phyloP scores from a whole-genome alignment of 2,888 invertebrate genomes.

The Neuroscelio doddi region DNA sequence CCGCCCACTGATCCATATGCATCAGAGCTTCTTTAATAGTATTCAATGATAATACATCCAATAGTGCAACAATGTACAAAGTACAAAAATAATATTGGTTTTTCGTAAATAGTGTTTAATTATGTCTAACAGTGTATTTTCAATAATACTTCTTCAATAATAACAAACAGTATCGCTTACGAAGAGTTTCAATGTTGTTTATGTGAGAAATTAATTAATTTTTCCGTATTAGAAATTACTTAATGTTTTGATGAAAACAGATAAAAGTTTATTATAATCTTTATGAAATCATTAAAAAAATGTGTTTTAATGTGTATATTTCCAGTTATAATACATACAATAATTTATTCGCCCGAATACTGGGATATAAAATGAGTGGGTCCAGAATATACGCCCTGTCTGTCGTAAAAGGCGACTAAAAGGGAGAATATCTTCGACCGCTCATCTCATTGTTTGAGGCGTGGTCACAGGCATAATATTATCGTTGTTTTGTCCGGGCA shows the following conservation, averaged over 20 bases:
- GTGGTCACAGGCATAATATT: slow-evolving; percentile 42
- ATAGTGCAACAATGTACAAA: too few species aligned
- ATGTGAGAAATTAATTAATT: too few species aligned
- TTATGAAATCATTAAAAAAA: slow-evolving; percentile 17
- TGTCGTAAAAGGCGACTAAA: slow-evolving; percentile 45
- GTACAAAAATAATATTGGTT: too few species aligned
- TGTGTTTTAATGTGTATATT: slow-evolving; percentile 36
- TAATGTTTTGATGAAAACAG: not conserved
- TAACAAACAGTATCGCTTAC: too few species aligned
- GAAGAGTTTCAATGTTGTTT: too few species aligned
- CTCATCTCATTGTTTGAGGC: slow-evolving; percentile 43
- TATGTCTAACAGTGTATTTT: too few species aligned
- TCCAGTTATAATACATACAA: slow-evolving; percentile 40
- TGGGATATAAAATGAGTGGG: slow-evolving; percentile 39
- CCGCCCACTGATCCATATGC: too few species aligned
- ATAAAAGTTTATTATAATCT: not conserved
- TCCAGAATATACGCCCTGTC: slow-evolving; percentile 42
- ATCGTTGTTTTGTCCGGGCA: slow-evolving; percentile 32
- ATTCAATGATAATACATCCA: too few species aligned
- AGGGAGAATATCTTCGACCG: slow-evolving; percentile 45
- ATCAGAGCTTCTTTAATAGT: too few species aligned
- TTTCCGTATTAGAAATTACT: too few species aligned
- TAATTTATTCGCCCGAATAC: slow-evolving; percentile 41
- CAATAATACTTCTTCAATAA: too few species aligned
- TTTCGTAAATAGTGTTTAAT: too few species aligned